Evolutionary conservation across 37 sponge, comb jelly and placozoan genomes (phyloP), one percentile per base, ranked within the genome.

Genomic region (Tethya wilhelma): DNA sequence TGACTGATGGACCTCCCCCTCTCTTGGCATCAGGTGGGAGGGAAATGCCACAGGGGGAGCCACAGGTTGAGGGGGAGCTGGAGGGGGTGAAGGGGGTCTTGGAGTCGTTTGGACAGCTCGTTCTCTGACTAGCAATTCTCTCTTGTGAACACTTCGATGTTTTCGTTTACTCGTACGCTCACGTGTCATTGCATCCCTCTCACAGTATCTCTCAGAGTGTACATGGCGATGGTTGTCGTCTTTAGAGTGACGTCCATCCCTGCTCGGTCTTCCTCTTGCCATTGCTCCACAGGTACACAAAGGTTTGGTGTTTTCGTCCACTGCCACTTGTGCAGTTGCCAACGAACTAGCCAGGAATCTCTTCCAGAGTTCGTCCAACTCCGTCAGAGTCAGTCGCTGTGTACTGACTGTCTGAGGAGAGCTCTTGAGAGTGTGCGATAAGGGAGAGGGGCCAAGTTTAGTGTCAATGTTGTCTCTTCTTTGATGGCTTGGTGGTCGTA

Each of bases 331-430:
- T 29, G n/a, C 20, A 23, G 53, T 39, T 2, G 37, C 57, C 31
- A 81, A 36, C 2, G 71, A 59, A 38, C 65, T 45, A 44, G 56
- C 53, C 46, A 73, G 64, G 25, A 82, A 82, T 26, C 30, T 20
- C 4, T 9, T 31, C 83, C 83, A 82, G 2, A 73, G 74, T 11
- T 49, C 1, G 39, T 82, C 74, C 42, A 69, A 28, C 38, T 67
- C 59, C 4, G 36, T 69, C 34, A 36, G 36, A 49, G 79, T 14
- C 20, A 49, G 44, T 41, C n/a, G 71, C 71, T 69, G 71, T 38
- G 23, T 9, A 31, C n/a, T n/a, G n/a, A n/a, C n/a, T n/a, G n/a
- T n/a, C n/a, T n/a, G n/a, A n/a, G n/a, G n/a, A n/a, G n/a, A n/a
- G n/a, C n/a, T n/a, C n/a, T n/a, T n/a, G n/a, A n/a, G n/a, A n/a